Evolutionary conservation across 2,888 invertebrate genomes (phyloP), one percentile per base, ranked within the genome.

Genomic region (Lasioglossum villosulum): DNA sequence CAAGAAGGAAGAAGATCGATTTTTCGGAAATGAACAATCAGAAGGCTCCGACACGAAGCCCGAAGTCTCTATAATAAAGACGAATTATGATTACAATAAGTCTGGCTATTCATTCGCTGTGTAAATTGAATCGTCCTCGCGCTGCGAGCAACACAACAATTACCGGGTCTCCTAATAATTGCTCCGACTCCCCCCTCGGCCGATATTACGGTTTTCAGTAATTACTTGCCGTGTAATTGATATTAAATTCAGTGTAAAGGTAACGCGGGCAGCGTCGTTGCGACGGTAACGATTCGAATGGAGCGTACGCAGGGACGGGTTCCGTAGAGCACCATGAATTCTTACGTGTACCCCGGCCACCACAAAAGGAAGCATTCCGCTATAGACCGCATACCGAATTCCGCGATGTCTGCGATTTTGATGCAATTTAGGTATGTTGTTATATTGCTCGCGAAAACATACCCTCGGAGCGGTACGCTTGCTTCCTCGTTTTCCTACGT

Each of bases 331-430:
- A 52, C 63, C 42, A 56, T 78, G 76, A 84, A 86, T 80, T 80
- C 75, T 80, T 84, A 75, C 75, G 77, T 70, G 68, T 14, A 10
- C 8, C 68, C 30, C 34, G 71, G 52, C 56, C 63, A 77, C 77
- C 30, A 71, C 74, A 80, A 73, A 80, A 78, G 66, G 77, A 30
- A 66, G 45, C 77, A 84, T 86, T 83, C 84, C 84, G 63, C 37
- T 39, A 48, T 84, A 80, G 70, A 84, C 75, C 84, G 80, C 77
- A 78, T 84, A 59, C 80, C 77, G 77, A 80, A 86, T 86, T 84
- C 86, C 86, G 39, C 80, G 80, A 83, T 85, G 80, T 84, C 84
- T 86, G 71, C 80, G 84, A 84, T 84, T 84, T 84, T 84, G 63
- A 75, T 80, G 71, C 80, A 84, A 80, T 83, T 84, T 84, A 66